Evolutionary conservation across 2,888 invertebrate species (phyloP).

Genomic region (Aspidiotus rigidus): DNA sequence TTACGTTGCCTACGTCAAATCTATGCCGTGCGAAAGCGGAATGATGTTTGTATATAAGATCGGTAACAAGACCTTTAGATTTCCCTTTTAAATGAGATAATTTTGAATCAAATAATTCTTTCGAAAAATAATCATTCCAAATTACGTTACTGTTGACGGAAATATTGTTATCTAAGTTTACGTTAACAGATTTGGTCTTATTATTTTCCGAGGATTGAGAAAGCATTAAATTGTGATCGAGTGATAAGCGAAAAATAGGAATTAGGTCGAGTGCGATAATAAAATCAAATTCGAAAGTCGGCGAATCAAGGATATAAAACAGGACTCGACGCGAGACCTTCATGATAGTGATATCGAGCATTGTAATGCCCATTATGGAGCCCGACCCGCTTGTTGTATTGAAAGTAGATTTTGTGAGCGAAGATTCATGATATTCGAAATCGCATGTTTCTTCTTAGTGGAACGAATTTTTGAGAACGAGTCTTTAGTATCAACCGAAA

Average conservation of each 20-base stretch:
- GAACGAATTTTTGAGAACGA: too few species aligned
- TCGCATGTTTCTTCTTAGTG: too few species aligned
- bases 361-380: neutral
- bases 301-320: neutral
- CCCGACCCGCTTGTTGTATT: neutral
- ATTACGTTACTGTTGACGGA: constrained; percentile 1
- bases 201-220: neutral
- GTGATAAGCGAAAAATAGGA: neutral
- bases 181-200: neutral
- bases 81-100: neutral
- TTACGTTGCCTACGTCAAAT: constrained; percentile 7
- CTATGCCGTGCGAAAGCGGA: neutral
- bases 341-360: neutral
- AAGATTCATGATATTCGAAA: too few species aligned
- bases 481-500: too few species aligned
- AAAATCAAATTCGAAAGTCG: neutral
- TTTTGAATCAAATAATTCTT: neutral
- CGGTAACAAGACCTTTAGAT: neutral
- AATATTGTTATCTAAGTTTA: neutral
- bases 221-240: constrained; percentile 1
- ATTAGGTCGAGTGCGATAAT: constrained; percentile 2
- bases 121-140: neutral
- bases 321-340: neutral
- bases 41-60: neutral
- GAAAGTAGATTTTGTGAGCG: neutral